Evolutionary conservation across 2,797 vertebrate genomes (phyloP), one percentile per base, ranked within the genome.

Genomic region (Coregonus suidteri): DNA sequence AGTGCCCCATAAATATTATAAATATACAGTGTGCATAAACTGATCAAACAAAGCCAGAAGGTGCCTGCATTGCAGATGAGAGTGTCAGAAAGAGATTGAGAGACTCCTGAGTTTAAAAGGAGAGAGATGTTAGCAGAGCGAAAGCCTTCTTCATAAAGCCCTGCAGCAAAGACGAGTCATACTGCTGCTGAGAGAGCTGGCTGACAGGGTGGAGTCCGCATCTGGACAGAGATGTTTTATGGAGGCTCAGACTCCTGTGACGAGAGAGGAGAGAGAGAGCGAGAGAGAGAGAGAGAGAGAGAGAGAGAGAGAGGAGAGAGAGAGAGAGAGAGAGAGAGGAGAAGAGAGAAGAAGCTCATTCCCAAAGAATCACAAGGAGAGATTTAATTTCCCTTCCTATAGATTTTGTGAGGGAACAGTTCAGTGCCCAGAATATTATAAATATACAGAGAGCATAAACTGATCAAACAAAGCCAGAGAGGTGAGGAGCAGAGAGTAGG

Each of bases 101-200:
- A n/a, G n/a, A n/a, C n/a, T n/a, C n/a, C n/a, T n/a, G n/a, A n/a
- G n/a, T n/a, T n/a, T n/a, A n/a, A n/a, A n/a, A n/a, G n/a, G n/a
- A n/a, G n/a, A n/a, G n/a, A n/a, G n/a, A n/a, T n/a, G n/a, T n/a
- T n/a, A n/a, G n/a, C n/a, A n/a, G n/a, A n/a, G n/a, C n/a, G n/a
- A n/a, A n/a, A n/a, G n/a, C 71, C 86, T 75, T 83, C 87, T 88
- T 90, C 89, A 85, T 91, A 92, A 92, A 92, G 86, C 77, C 64
- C 3, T 75, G 87, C 87, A 92, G 94, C 88, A 94, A 94, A 93
- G 88, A 80, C 91, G n/a, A n/a, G 0, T 25, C 87, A 89, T 91
- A 83, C 88, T 81, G 91, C 66, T 83, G 83, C 85, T 82, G 78
- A 87, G 85, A 80, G 76, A 54, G 87, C 79, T 85, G 75, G 88